Evolutionary conservation across 2,888 invertebrate genomes (phyloP).

Genomic region (Portevinia maculata): DNA sequence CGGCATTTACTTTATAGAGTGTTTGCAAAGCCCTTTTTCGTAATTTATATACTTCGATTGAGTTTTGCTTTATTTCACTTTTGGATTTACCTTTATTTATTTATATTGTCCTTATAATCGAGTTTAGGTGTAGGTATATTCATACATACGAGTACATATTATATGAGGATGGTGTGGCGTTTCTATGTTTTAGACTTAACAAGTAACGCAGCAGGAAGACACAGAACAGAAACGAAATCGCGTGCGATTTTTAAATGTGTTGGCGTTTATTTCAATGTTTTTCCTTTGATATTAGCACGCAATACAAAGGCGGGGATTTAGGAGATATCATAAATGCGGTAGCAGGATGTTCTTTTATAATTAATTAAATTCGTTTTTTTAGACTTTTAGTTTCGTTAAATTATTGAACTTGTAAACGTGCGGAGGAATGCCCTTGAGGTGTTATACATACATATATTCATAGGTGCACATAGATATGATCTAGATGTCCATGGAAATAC

Average conservation of each 20-base stretch:
- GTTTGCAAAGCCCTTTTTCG: conserved; percentile 74
- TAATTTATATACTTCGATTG: conserved; percentile 75
- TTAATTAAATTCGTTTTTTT: conserved; percentile 43
- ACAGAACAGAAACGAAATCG: conserved; percentile 7
- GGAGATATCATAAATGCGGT: conserved; percentile 31
- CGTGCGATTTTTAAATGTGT: conserved; percentile 52
- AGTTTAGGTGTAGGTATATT: conserved; percentile 31
- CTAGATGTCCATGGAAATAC: no score
- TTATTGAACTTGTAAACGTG: not conserved
- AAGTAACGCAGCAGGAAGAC: conserved; percentile 57
- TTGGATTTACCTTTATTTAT: conserved; percentile 66
- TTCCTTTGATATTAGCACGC: conserved; percentile 34
- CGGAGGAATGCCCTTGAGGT: not conserved
- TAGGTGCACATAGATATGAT: no score
- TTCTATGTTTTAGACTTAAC: conserved; percentile 20
- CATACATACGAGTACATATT: not conserved
- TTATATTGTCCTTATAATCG: conserved; percentile 64
- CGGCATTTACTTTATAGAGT: conserved; percentile 75
- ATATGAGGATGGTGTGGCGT: conserved; percentile 7
- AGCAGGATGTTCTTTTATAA: conserved; percentile 51
- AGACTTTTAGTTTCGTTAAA: not conserved
- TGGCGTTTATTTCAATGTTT: conserved; percentile 65
- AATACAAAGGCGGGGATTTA: conserved; percentile 55
- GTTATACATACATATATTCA: no score
- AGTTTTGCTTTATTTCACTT: conserved; percentile 70